Conservation (phyloP, 2,888 invertebrate genomes). For the Drosophila pullipes region DNA sequence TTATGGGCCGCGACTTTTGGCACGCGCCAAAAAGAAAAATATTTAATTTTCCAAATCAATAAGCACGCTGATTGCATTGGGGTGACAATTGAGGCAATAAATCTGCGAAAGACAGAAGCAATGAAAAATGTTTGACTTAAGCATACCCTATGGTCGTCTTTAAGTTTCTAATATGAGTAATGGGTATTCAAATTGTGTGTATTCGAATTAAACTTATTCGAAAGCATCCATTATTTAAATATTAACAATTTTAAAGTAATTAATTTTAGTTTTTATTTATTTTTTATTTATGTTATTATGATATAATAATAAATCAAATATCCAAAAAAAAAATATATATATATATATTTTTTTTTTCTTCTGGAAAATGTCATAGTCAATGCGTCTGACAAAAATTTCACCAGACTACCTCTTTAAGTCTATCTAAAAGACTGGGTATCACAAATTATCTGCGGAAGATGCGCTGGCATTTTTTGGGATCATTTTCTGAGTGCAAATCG, state of each 20-base stretch:
- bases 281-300: background rate
- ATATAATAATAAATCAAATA: background rate
- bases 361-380: background rate
- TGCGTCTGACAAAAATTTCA: background rate
- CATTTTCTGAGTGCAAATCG: conserved; percentile 13
- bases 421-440: conserved; percentile 13
- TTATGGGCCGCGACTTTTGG: conserved; percentile 68
- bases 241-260: background rate
- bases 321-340: background rate
- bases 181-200: background rate
- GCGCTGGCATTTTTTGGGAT: conserved; percentile 12
- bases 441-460: conserved; percentile 9
- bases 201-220: background rate
- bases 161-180: background rate
- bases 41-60: conserved; percentile 81
- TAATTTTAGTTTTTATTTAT: background rate
- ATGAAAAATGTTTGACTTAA: background rate
- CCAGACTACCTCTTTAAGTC: background rate
- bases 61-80: conserved; percentile 80
- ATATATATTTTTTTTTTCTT: background rate
- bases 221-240: background rate
- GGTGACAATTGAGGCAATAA: conserved; percentile 77
- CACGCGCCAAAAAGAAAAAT: conserved; percentile 68
- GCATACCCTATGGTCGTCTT: conserved; percentile 13
- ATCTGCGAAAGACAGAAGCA: conserved; percentile 53